Conservation (phyloP, 2,888 invertebrate genomes). For the Poecilus cupreus region DNA sequence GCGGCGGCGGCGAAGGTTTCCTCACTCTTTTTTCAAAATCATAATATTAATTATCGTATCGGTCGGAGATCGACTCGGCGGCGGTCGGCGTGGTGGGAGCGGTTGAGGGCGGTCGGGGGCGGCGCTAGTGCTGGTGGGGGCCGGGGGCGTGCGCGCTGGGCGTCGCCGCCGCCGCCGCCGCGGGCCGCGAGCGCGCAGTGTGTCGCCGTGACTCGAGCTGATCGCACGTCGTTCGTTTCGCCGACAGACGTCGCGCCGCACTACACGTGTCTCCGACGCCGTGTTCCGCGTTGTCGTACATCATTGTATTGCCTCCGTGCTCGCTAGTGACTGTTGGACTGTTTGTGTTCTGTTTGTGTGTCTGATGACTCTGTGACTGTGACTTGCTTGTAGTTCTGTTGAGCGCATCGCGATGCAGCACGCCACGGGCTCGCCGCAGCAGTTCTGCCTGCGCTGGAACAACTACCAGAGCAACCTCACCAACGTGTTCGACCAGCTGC, state of each 20-base stretch:
- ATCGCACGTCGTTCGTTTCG: slow-evolving; percentile 21
- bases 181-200: slow-evolving; percentile 53
- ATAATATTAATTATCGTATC: slow-evolving; percentile 64
- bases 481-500: slow-evolving; percentile 90
- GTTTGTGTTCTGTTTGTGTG: slow-evolving; percentile 55
- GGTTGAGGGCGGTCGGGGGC: slow-evolving; percentile 70
- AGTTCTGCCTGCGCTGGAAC: slow-evolving; percentile 95
- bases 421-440: slow-evolving; percentile 81
- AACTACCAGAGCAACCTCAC: slow-evolving; percentile 93
- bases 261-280: background rate
- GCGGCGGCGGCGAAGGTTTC: background rate
- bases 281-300: background rate
- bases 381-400: slow-evolving; percentile 34
- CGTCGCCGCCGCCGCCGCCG: slow-evolving; percentile 69
- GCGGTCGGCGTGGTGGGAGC: slow-evolving; percentile 68
- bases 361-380: slow-evolving; percentile 35
- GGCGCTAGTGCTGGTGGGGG: slow-evolving; percentile 67
- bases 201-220: slow-evolving; percentile 37
- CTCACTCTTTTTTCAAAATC: slow-evolving; percentile 52
- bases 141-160: slow-evolving; percentile 72
- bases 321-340: slow-evolving; percentile 67
- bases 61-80: slow-evolving; percentile 69
- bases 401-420: slow-evolving; percentile 66
- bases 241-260: background rate
- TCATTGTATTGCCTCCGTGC: background rate